Evolutionary conservation across 2,888 invertebrate genomes (phyloP).

Genomic region (Spicauda simplicius): DNA sequence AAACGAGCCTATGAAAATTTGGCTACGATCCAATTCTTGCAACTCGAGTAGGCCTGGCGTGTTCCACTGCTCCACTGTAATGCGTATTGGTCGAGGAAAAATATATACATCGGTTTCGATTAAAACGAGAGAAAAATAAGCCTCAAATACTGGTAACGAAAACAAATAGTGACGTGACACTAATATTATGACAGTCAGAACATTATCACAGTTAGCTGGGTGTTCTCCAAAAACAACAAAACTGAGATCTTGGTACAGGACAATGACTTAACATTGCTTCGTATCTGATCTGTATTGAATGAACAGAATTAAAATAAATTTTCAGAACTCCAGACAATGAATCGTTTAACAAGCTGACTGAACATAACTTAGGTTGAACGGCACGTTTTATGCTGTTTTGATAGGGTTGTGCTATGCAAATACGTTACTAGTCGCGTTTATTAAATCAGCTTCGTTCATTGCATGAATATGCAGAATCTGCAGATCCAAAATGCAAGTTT

Average conservation of each 20-base stretch:
- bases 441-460: too few relatives aligned
- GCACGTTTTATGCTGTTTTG: too few relatives aligned
- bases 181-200: constrained; percentile 6
- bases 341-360: not conserved
- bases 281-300: not conserved
- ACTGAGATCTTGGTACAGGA: constrained; percentile 6
- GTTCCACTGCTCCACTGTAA: not conserved
- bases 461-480: too few relatives aligned
- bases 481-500: too few relatives aligned
- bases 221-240: constrained; percentile 26
- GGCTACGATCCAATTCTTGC: not conserved
- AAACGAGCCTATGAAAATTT: not conserved
- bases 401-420: too few relatives aligned
- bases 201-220: constrained; percentile 20
- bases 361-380: too few relatives aligned
- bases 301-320: not conserved
- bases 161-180: constrained; percentile 7
- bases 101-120: not conserved
- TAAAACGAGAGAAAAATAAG: not conserved
- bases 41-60: not conserved
- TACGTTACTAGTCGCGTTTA: too few relatives aligned
- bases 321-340: constrained; percentile 1
- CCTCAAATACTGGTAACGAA: not conserved
- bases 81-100: not conserved
- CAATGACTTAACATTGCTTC: constrained; percentile 9